Base-by-base conservation (phyloP, 2,888 invertebrate genomes). In the Graphium colonna region DNA sequence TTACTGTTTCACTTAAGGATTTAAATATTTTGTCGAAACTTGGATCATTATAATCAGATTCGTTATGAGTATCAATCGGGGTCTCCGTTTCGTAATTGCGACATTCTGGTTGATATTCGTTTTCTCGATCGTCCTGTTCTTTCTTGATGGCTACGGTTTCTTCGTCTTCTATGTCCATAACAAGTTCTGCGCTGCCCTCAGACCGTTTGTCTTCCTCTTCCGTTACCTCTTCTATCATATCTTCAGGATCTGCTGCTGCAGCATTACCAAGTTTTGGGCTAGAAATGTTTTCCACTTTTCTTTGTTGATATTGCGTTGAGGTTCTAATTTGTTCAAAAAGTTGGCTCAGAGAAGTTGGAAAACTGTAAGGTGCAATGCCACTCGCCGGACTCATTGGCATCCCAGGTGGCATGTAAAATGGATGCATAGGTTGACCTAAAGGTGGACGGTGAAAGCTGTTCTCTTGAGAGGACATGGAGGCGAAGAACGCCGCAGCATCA, bases 1-100 rank as follows among this genome's bases (percentile, higher is more conserved):
- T 94, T 12, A 95, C 94, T 0, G 93, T 93, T 10, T 94, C 82
- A 73, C 93, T 94, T 10, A 95, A 94, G 8, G 94, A 94, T 73
- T 95, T 94, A 63, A 94, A 80, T 63, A 95, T 93, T 52, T 93
- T 91, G 71, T 95, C 93, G 36, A 95, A 94, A 36, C 91, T 92
- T 60, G 93, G 91, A 52, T 93, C 86, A 57, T 91, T 91, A 40
- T 87, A 87, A 55, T 89, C 90, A 26, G 74, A 63, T 38, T 64
- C 64, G 58, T 77, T 78, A 60, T 79, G 79, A 61, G 79, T 75
- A 9, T 33, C 33, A 33, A 5, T 33, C 33, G 33, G 33, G 10
- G 3, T n/a, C 64, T 73, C 62, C 73, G 83, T 78, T 55, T 82
- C 71, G 53, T 72, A 81, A 63, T 68, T 73, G 44, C 60, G 75